phyloP scores from a whole-genome alignment of 2,888 invertebrate species.

The Oxycera nigricornis region DNA sequence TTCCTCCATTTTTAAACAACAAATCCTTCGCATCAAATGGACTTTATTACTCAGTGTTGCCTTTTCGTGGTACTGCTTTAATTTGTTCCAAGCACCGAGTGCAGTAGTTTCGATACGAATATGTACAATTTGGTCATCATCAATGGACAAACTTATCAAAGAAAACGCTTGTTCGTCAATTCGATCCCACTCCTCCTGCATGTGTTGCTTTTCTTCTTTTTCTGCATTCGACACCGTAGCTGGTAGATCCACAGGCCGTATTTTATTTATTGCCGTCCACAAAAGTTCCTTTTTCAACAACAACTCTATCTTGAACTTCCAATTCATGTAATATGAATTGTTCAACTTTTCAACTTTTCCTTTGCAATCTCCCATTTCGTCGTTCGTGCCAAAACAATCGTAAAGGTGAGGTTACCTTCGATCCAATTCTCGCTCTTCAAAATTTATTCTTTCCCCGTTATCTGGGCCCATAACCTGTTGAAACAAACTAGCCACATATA shows the following conservation, averaged over 20 bases:
- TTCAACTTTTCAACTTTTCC: conserved; percentile 30
- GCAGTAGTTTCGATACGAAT: conserved; percentile 39
- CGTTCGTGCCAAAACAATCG: too few relatives aligned
- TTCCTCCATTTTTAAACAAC: conserved; percentile 42
- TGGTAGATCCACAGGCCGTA: neutral
- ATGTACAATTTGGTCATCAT: conserved; percentile 43
- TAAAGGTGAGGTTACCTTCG: too few relatives aligned
- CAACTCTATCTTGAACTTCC: conserved; percentile 43
- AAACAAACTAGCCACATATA: too few relatives aligned
- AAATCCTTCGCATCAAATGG: conserved; percentile 44
- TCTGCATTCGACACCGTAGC: neutral
- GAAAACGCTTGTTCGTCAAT: conserved; percentile 41
- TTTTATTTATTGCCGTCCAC: conserved; percentile 29
- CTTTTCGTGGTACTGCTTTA: conserved; percentile 42
- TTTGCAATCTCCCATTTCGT: too few relatives aligned
- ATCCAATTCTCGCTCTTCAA: neutral
- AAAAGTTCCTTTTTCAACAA: conserved; percentile 40
- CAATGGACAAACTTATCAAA: conserved; percentile 38
- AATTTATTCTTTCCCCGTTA: neutral
- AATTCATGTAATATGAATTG: conserved; percentile 24
- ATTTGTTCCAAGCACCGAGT: conserved; percentile 37
- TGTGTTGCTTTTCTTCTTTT: neutral
- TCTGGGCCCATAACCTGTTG: too few relatives aligned
- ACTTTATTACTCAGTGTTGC: conserved; percentile 43
- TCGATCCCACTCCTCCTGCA: neutral